Evolutionary conservation across 2,113 vertebrate genomes (phyloP).

Genomic region (Colistium nudipinnis): DNA sequence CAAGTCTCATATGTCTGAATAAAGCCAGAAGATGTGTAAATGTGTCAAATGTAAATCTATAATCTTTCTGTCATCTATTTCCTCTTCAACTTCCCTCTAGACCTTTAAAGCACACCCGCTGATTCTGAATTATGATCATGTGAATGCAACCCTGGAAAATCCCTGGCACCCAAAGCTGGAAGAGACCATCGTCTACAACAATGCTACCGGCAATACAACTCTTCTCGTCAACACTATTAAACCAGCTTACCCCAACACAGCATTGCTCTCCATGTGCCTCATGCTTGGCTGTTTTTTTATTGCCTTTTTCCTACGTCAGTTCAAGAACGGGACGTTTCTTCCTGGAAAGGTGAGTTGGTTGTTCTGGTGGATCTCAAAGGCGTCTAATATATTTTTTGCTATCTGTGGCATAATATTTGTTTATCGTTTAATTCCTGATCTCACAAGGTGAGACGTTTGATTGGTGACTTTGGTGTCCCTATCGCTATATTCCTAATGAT

Average conservation of each 20-base stretch:
- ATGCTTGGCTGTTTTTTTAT: constrained; percentile 94
- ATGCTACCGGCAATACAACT: constrained; percentile 51
- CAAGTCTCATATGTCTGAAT: not conserved
- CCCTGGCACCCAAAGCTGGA: constrained; percentile 72
- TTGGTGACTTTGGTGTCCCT: constrained; percentile 96
- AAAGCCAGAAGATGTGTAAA: not conserved
- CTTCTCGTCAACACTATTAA: constrained; percentile 20
- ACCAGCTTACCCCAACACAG: constrained; percentile 88
- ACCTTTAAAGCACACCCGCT: constrained; percentile 87
- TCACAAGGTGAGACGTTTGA: constrained; percentile 88
- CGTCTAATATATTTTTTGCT: not conserved
- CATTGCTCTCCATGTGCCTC: constrained; percentile 93
- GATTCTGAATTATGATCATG: constrained; percentile 74
- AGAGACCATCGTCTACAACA: constrained; percentile 58
- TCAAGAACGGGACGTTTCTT: constrained; percentile 95
- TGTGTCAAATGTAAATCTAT: too few relatives aligned
- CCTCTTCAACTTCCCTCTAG: constrained; percentile 61
- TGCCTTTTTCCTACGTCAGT: constrained; percentile 90
- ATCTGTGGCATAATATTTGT: not conserved
- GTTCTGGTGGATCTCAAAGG: not conserved
- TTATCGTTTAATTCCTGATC: not conserved
- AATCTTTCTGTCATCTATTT: not conserved
- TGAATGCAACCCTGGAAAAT: constrained; percentile 71
- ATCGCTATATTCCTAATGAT: constrained; percentile 95
- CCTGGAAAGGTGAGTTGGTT: constrained; percentile 86